Evolutionary conservation across 2,797 vertebrate genomes (phyloP).

Genomic region (Mus minutoides): DNA sequence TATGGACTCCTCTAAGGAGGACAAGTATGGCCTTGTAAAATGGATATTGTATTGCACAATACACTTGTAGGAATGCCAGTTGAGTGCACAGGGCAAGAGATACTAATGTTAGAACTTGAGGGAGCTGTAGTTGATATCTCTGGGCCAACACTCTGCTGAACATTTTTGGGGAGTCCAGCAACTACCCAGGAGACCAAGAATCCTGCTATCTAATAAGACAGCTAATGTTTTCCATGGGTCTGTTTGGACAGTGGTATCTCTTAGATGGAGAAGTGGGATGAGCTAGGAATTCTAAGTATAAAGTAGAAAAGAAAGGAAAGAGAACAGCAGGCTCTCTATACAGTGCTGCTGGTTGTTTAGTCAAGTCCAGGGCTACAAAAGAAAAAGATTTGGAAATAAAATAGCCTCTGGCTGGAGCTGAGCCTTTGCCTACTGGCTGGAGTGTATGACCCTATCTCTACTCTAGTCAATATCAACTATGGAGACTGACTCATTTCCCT

Average conservation of each 20-base stretch:
- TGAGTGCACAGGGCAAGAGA: background rate
- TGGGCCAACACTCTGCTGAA: background rate
- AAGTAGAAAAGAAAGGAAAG: background rate
- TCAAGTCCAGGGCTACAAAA: background rate
- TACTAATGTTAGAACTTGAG: background rate
- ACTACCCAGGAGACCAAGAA: background rate
- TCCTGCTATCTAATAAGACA: background rate
- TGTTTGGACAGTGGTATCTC: background rate
- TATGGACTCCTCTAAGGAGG: background rate
- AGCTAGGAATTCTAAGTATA: background rate
- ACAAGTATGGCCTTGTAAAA: background rate
- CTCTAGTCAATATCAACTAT: background rate
- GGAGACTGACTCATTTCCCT: background rate
- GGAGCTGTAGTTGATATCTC: background rate
- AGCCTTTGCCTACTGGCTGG: background rate
- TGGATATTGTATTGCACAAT: fast-evolving
- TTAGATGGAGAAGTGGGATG: background rate
- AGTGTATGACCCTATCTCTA: background rate
- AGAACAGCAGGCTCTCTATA: background rate
- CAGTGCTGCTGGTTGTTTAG: background rate
- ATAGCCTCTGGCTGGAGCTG: background rate
- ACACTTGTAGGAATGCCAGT: background rate
- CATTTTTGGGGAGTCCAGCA: background rate
- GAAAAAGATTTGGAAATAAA: background rate
- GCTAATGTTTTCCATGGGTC: background rate